Evolutionary conservation across 2,113 vertebrate genomes (phyloP).

Genomic region (Hippocampus abdominalis): DNA sequence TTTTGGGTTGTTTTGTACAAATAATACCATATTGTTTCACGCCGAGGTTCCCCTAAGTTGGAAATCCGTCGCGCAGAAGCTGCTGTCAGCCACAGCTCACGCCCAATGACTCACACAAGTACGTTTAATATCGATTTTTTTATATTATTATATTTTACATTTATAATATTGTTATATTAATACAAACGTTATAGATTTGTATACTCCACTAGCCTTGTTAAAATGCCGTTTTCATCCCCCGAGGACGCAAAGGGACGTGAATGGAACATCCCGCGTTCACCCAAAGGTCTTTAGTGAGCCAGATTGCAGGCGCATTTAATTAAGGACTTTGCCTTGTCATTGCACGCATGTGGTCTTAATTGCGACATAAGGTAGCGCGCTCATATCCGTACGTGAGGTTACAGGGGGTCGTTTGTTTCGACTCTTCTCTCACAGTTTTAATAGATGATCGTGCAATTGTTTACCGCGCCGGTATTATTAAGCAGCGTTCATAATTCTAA

Average conservation of each 20-base stretch:
- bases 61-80: too few species aligned
- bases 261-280: slow-evolving; percentile 25
- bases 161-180: too few species aligned
- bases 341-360: slow-evolving; percentile 45
- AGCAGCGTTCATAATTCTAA: slow-evolving; percentile 59
- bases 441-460: slow-evolving; percentile 68
- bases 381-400: slow-evolving; percentile 34
- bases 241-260: slow-evolving; percentile 28
- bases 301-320: slow-evolving; percentile 39
- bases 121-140: too few species aligned
- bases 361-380: slow-evolving; percentile 29
- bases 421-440: slow-evolving; percentile 40
- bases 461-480: slow-evolving; percentile 52
- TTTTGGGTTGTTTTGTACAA: too few species aligned
- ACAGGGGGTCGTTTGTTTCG: slow-evolving; percentile 52
- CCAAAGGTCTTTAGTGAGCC: slow-evolving; percentile 43
- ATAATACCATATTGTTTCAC: too few species aligned
- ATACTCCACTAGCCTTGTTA: slow-evolving; percentile 8
- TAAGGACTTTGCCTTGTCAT: slow-evolving; percentile 44
- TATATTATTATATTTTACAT: too few species aligned
- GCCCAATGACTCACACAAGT: too few species aligned
- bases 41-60: too few species aligned
- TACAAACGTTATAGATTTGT: slow-evolving; percentile 34
- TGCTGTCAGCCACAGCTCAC: too few species aligned
- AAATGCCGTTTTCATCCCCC: slow-evolving; percentile 21